These are phyloP conservation scores for Drosophila obscura DNA, from an alignment of 1,140 invertebrate species.

Conservation along the genomic window DNA sequence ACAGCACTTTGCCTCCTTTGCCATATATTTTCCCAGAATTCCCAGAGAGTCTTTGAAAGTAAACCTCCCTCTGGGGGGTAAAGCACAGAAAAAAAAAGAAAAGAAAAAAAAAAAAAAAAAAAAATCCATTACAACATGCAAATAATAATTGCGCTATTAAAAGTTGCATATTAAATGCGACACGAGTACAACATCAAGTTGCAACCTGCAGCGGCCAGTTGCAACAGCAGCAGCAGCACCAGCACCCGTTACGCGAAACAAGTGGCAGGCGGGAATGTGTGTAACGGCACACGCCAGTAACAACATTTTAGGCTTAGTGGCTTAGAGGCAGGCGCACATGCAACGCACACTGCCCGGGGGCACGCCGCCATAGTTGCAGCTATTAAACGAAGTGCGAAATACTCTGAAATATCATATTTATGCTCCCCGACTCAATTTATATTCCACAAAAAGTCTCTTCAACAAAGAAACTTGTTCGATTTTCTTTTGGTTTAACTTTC, in stretches of 20 bases:
- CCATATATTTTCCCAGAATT: slow-evolving; percentile 14
- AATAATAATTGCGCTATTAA: slow-evolving; percentile 82
- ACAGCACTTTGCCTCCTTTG: neutral
- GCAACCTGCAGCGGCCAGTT: slow-evolving; percentile 7
- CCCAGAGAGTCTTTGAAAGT: slow-evolving; percentile 12
- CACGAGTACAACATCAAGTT: slow-evolving; percentile 54
- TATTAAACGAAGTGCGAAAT: too few species aligned
- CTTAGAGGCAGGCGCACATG: neutral
- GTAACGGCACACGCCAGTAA: slow-evolving; percentile 50
- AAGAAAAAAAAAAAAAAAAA: slow-evolving; percentile 30
- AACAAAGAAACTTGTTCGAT: too few species aligned
- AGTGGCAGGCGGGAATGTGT: slow-evolving; percentile 63
- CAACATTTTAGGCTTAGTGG: slow-evolving; percentile 13
- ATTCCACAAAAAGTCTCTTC: too few species aligned
- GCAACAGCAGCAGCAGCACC: too few species aligned
- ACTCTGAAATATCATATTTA: too few species aligned
- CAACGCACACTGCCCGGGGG: neutral
- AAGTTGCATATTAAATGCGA: slow-evolving; percentile 80
- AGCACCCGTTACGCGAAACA: slow-evolving; percentile 26
- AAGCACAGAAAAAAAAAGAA: slow-evolving; percentile 12
- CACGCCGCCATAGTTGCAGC: too few species aligned
- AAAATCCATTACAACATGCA: slow-evolving; percentile 75
- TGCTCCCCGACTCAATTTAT: too few species aligned
- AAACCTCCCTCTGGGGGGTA: slow-evolving; percentile 5
- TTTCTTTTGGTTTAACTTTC: too few species aligned